These are phyloP conservation scores for Jacana jacana DNA, from an alignment of 2,113 vertebrate species.

Conservation along the genomic window DNA sequence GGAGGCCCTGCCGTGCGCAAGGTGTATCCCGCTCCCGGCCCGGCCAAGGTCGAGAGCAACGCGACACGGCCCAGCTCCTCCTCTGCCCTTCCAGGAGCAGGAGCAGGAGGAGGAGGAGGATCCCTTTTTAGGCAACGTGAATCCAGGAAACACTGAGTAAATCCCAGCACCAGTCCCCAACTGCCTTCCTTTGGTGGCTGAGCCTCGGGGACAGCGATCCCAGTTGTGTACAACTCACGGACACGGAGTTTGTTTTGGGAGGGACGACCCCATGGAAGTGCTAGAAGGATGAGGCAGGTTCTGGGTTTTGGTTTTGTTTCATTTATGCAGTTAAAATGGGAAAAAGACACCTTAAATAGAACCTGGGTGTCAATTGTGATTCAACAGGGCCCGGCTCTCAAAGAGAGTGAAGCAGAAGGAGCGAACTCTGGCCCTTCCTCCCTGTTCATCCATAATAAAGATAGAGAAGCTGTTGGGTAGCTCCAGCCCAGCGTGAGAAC, in stretches of 20 bases:
- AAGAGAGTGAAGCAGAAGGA: background rate
- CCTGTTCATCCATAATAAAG: background rate
- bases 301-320: background rate
- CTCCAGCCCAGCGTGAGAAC: background rate
- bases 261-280: fast-evolving
- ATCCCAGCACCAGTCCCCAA: fast-evolving
- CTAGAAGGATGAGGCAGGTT: background rate
- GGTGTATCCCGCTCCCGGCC: background rate
- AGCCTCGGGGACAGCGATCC: background rate
- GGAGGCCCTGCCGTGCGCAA: fast-evolving
- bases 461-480: background rate
- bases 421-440: background rate
- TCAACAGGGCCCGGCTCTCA: fast-evolving
- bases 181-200: fast-evolving
- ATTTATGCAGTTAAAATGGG: background rate
- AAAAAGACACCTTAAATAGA: background rate
- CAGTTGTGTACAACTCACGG: fast-evolving
- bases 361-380: background rate
- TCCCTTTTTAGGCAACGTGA: background rate
- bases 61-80: background rate
- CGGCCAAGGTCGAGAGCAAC: background rate
- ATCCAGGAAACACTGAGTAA: background rate
- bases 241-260: fast-evolving
- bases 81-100: background rate
- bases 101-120: fast-evolving